phyloP scores from a whole-genome alignment of 2,797 vertebrate species.

The Tragelaphus eurycerus region DNA sequence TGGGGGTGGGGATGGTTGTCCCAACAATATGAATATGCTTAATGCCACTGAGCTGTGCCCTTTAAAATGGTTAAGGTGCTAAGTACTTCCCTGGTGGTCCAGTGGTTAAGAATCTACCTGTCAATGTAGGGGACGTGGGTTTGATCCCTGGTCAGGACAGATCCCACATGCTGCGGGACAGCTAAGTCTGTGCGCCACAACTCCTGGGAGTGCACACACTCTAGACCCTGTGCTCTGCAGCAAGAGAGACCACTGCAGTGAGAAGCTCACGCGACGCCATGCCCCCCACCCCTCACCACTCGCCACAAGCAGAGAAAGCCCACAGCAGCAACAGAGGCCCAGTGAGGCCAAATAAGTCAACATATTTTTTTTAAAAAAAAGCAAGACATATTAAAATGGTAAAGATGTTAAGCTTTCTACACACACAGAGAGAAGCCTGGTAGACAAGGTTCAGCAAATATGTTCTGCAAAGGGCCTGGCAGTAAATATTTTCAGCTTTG shows the following conservation, averaged over 20 bases:
- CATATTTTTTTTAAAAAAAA: neutral
- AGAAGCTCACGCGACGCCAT: fast-evolving
- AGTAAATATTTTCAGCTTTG: neutral
- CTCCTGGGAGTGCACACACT: fast-evolving
- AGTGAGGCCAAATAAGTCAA: neutral
- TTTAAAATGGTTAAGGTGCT: neutral
- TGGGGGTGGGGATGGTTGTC: neutral
- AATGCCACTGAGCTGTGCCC: neutral
- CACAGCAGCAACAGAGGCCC: neutral
- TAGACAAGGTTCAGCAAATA: neutral
- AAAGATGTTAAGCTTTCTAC: neutral
- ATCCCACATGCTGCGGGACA: neutral
- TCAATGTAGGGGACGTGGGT: neutral
- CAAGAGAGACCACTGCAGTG: neutral
- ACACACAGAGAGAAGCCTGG: neutral
- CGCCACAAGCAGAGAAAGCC: neutral
- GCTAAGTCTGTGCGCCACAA: neutral
- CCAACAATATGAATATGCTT: no score
- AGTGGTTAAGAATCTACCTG: neutral
- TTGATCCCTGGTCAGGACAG: neutral
- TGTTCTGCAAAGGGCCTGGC: neutral
- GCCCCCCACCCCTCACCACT: neutral
- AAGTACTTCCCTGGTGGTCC: neutral
- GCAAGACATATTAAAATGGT: neutral
- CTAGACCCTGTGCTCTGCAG: neutral